phyloP scores from a whole-genome alignment of 2,113 vertebrate species.

The Tympanuchus pallidicinctus region DNA sequence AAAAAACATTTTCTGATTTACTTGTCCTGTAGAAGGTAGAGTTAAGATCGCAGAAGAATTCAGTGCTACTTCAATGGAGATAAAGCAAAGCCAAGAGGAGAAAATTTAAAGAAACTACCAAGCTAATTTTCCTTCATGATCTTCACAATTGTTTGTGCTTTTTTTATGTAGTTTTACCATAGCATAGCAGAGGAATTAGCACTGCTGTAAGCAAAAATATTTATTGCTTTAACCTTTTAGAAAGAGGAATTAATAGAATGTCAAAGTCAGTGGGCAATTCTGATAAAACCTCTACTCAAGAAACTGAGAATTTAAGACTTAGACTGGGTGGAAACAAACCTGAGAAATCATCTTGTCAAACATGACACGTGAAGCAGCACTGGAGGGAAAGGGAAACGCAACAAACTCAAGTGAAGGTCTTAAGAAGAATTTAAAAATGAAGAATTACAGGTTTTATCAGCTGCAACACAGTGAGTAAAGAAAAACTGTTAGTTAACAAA shows the following conservation, averaged over 20 bases:
- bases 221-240: not conserved
- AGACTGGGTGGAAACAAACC: not conserved
- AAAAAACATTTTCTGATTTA: not conserved
- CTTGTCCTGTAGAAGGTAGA: fast-evolving
- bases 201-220: not conserved
- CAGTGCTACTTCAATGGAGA: fast-evolving
- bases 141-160: not conserved
- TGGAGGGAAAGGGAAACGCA: not conserved
- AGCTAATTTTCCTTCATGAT: not conserved
- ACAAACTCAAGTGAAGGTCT: constrained; percentile 36
- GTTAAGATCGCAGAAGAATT: not conserved
- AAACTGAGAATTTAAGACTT: not conserved
- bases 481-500: not conserved
- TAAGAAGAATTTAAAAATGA: not conserved
- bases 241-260: not conserved
- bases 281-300: not conserved
- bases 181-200: not conserved
- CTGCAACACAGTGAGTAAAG: constrained; percentile 13
- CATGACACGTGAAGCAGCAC: not conserved
- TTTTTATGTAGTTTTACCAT: not conserved
- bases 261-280: not conserved
- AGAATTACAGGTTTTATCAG: not conserved
- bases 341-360: not conserved
- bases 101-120: not conserved
- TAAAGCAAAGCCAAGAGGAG: not conserved